Evolutionary conservation across 2,113 vertebrate genomes (phyloP).

Genomic region (Anarrhichthys ocellatus): DNA sequence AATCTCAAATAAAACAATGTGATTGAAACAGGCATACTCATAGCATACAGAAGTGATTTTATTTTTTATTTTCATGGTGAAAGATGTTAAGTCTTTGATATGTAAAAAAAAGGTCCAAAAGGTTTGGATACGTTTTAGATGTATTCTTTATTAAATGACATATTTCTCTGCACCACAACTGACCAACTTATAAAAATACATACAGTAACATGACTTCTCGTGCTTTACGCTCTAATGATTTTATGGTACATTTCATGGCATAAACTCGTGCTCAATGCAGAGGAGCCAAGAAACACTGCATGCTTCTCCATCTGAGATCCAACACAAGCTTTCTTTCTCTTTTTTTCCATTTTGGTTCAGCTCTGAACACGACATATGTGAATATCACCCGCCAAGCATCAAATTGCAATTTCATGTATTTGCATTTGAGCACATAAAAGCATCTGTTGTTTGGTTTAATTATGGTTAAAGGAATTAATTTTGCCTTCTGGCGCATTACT

Average conservation of each 20-base stretch:
- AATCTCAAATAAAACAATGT: not conserved
- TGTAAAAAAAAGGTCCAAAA: not conserved
- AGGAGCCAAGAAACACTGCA: not conserved
- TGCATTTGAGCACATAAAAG: slow-evolving; percentile 41
- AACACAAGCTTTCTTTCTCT: slow-evolving; percentile 6
- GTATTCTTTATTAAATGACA: not conserved
- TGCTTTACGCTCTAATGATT: slow-evolving; percentile 1
- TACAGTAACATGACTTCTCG: not conserved
- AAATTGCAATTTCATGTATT: slow-evolving; percentile 57
- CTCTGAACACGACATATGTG: slow-evolving; percentile 1
- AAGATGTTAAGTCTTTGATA: not conserved
- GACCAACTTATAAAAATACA: not conserved
- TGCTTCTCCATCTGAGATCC: not conserved
- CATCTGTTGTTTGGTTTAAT: slow-evolving; percentile 29
- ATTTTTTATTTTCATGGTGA: not conserved
- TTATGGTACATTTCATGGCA: slow-evolving; percentile 20
- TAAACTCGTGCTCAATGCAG: slow-evolving; percentile 22
- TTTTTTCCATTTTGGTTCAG: not conserved
- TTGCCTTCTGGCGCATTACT: slow-evolving; percentile 39
- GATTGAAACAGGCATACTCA: not conserved
- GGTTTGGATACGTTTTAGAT: not conserved
- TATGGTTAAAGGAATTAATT: slow-evolving; percentile 33
- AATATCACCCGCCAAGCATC: not conserved
- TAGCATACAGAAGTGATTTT: not conserved
- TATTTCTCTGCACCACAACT: not conserved